Base-by-base conservation (phyloP, 2,113 vertebrate species). In the Tinamus guttatus region DNA sequence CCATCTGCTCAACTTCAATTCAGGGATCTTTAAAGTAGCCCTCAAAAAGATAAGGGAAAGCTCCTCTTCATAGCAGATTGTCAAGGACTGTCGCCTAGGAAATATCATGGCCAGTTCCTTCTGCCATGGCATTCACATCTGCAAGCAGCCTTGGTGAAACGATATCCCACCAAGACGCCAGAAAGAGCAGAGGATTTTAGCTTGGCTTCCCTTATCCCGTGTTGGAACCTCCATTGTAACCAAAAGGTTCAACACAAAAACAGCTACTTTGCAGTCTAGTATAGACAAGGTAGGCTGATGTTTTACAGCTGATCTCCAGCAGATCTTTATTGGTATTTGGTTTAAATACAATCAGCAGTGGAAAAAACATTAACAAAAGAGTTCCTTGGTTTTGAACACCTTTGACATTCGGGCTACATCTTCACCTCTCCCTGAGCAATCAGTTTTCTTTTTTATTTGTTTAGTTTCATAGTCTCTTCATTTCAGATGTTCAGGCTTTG, bases 41-140 rank as follows among this genome's bases (percentile, higher is more conserved):
- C 59, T 89, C 27, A 64, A 87, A 89, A 80, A 11, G 8, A 69
- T 74, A 84, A 71, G 8, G 16, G 21, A 27, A 11, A 95, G 95
- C 90, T 90, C 63, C 84, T 45, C 54, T 88, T 91, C 81, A 91
- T 95, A 97, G 89, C 95, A 24, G 24, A 94, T 12, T 49, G 81
- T 77, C 32, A 19, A 62, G 78, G 86, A 96, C 11, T 49, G 38
- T 89, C 96, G 87, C 81, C 93, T 91, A 76, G 96, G 82, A 95
- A 98, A 97, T 86, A 79, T 74, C 64, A 67, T 16, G 80, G 67
- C 45, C 59, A 49, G 4, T 41, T 51, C n/a, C 15, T 87, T 90
- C 68, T 71, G 62, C 20, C 56, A 60, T 67, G 49, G 49, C n/a
- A 88, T 12, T 69, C 78, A 89, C 73, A 41, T 52, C 75, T 52